These are phyloP conservation scores for Tenthredo mesomela DNA, from an alignment of 2,888 invertebrate genomes.

Conservation along the genomic window DNA sequence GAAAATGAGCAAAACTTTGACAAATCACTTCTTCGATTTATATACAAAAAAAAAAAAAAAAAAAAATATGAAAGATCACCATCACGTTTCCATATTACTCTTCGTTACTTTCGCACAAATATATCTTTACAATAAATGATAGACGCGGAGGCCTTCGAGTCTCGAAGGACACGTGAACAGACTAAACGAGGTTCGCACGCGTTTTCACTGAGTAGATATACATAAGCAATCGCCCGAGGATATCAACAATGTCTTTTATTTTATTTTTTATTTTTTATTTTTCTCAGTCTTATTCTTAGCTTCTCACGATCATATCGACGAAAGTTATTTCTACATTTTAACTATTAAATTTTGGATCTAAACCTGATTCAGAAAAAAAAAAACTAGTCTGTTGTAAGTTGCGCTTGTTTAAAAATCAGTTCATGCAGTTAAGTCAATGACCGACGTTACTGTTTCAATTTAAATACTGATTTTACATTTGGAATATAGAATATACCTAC, in stretches of 20 bases:
- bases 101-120: conserved; percentile 30
- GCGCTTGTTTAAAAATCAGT: not conserved
- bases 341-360: not conserved
- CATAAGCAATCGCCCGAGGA: not conserved
- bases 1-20: too few relatives aligned
- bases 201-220: not conserved
- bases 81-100: not conserved
- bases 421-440: not conserved
- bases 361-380: not conserved
- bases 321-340: not conserved
- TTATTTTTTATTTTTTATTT: not conserved
- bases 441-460: not conserved
- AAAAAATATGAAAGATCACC: not conserved
- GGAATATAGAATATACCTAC: not conserved
- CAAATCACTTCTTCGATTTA: not conserved
- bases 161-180: conserved; percentile 29
- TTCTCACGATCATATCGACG: not conserved
- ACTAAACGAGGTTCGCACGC: conserved; percentile 23
- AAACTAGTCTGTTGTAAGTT: not conserved
- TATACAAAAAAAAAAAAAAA: not conserved
- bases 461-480: not conserved
- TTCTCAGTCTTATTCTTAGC: not conserved
- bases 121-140: conserved; percentile 14
- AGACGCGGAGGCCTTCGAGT: conserved; percentile 27
- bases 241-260: not conserved